A percentile compares a stretch with the other conserved stretches of the same genome.
These are phyloP conservation scores for Phyllostomus discolor DNA, from an alignment of 2,113 vertebrate genomes.

Conservation along the genomic window DNA sequence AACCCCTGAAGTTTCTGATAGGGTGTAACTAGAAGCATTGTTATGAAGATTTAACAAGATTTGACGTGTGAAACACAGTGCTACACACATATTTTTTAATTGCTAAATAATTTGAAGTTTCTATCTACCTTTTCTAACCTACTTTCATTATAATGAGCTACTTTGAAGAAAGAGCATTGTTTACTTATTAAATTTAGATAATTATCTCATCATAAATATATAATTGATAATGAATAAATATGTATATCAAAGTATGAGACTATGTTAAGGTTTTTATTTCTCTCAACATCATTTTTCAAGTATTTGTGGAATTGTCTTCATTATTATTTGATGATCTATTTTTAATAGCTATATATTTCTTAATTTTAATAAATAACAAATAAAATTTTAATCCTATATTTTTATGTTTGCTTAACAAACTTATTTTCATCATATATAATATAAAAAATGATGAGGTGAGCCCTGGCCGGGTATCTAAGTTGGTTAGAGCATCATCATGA, in stretches of 20 bases:
- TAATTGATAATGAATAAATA: not conserved
- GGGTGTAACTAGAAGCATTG: not conserved
- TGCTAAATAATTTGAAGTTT: not conserved
- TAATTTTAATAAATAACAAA: not conserved
- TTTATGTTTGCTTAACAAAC: not conserved
- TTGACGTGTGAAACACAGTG: not conserved
- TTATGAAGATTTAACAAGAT: not conserved
- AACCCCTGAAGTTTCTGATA: not conserved
- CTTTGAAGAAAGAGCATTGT: not conserved
- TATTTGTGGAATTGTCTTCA: not conserved
- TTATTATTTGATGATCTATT: not conserved
- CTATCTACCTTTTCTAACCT: not conserved
- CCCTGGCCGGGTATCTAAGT: too few species aligned
- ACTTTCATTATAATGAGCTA: not conserved
- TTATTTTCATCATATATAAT: not conserved
- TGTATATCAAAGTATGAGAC: not conserved
- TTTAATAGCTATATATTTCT: not conserved
- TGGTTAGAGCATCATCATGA: too few species aligned
- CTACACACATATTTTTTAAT: not conserved
- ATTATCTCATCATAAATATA: not conserved
- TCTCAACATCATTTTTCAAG: not conserved
- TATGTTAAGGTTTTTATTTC: not conserved
- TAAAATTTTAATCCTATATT: not conserved
- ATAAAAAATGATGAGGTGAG: not conserved
- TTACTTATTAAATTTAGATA: not conserved